Base-by-base conservation (phyloP, 2,113 vertebrate genomes). In the Fregetta grallaria region DNA sequence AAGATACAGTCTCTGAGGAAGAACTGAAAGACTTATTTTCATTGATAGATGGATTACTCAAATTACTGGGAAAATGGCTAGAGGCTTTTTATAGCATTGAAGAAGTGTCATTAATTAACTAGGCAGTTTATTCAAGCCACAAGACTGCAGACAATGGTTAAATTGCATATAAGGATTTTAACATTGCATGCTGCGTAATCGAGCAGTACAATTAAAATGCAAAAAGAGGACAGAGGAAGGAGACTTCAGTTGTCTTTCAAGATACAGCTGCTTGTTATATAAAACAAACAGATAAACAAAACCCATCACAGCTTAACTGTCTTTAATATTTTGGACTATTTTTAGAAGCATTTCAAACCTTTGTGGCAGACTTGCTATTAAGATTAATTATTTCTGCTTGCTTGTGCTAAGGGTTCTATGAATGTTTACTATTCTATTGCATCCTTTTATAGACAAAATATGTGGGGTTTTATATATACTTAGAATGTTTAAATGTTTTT, bases 321-420 rank as follows among this genome's bases (percentile, higher is more conserved):
- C 74, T 91, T 56, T 96, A 61, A 79, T 94, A 85, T 94, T 95
- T 95, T 81, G 59, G 49, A 15, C 61, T 97, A 68, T 17, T 95
- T 96, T 87, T 89, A 92, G 71, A 93, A 72, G 63, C 75, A 80
- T 92, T 94, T 93, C 59, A 92, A 42, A 83, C 40, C 59, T 92
- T 93, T 56, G 29, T 89, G 76, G 68, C 44, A 80, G 74, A 74
- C 53, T 77, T 95, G 56, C 59, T 84, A 47, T 96, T 94, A 89
- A 97, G 93, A 95, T 92, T 62, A 94, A 86, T 91, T n/a, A 66
- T 84, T 83, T 92, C 66, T 81, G 22, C 70, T 80, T 89, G 42
- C 66, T 96, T 87, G 62, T 87, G 55, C 52, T 89, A 66, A 70
- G 67, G 29, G 32, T 58, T 92, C 73, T 86, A 32, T 96, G 79